Base-by-base conservation (phyloP, 53 echinoderm and acorn worm species). In the Astropecten irregularis region DNA sequence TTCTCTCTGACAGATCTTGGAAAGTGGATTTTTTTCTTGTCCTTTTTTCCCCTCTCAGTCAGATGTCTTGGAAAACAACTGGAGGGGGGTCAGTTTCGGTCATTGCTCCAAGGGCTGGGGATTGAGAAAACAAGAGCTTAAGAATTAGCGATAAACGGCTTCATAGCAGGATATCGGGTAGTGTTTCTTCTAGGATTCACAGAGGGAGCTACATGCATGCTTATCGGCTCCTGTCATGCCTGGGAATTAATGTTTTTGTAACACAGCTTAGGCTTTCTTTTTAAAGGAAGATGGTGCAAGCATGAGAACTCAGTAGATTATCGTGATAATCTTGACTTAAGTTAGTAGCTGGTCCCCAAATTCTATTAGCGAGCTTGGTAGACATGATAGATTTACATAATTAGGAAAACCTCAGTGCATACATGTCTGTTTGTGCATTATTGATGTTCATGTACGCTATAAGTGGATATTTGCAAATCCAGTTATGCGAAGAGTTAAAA, bases 41-140 rank as follows among this genome's bases (percentile, higher is more conserved):
- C n/a, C n/a, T n/a, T n/a, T n/a, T n/a, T n/a, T n/a, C n/a, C n/a
- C n/a, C n/a, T n/a, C n/a, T n/a, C n/a, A n/a, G n/a, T n/a, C n/a
- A n/a, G n/a, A n/a, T n/a, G n/a, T n/a, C n/a, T n/a, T n/a, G n/a
- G n/a, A n/a, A n/a, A n/a, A n/a, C n/a, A n/a, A n/a, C n/a, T n/a
- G n/a, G n/a, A n/a, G n/a, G n/a, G 77, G 44, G 77, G 33, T 61
- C 60, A 77, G 61, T 13, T 31, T 40, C 48, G 61, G 77, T 77
- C 61, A 15, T 61, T 61, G 32, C 77, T 57, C 33, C 39, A 29
- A 25, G 61, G 77, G 30, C 6, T 59, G 61, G 47, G 30, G 14
- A 60, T 59, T 28, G 18, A 60, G 61, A 61, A 40, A 59, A 61
- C 32, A 59, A 77, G 31, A 27, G 31, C 26, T 47, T 2, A 40